These are phyloP conservation scores for Cydia strobilella DNA, from an alignment of 1,140 invertebrate species.

Conservation along the genomic window DNA sequence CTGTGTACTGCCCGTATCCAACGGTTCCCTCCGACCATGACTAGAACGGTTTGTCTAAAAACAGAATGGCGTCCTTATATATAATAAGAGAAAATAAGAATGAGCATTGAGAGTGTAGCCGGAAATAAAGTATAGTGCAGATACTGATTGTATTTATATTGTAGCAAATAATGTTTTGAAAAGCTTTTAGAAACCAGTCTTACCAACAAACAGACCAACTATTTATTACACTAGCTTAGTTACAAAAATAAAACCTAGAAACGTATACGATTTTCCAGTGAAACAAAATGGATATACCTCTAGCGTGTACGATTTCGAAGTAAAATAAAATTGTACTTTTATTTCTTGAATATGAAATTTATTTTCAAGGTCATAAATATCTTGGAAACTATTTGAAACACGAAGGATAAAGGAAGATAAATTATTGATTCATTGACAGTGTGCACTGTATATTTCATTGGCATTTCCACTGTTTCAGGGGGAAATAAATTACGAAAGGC, in stretches of 20 bases:
- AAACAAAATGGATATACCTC: not conserved
- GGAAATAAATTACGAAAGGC: slow-evolving; percentile 24
- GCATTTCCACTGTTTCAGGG: not conserved
- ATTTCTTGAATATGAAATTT: not conserved
- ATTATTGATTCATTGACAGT: slow-evolving; percentile 4
- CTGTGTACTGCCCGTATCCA: no score
- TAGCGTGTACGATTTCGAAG: not conserved
- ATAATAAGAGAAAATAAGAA: no score
- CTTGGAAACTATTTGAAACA: not conserved
- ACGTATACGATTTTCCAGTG: not conserved
- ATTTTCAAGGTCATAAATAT: not conserved
- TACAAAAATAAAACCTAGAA: not conserved
- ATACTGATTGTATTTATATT: no score
- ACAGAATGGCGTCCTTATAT: no score
- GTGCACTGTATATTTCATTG: not conserved
- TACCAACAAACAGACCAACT: no score
- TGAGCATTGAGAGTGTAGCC: no score
- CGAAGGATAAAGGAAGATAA: not conserved
- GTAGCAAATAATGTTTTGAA: no score
- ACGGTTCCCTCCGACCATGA: no score
- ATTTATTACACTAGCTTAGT: no score
- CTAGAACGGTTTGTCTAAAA: no score
- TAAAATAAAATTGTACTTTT: not conserved
- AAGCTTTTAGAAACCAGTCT: no score
- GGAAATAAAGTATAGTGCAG: no score